A percentile compares a stretch with the other conserved stretches of the same genome.
These are phyloP conservation scores for Bubo scandiacus DNA, from an alignment of 2,113 vertebrate species.

Conservation along the genomic window DNA sequence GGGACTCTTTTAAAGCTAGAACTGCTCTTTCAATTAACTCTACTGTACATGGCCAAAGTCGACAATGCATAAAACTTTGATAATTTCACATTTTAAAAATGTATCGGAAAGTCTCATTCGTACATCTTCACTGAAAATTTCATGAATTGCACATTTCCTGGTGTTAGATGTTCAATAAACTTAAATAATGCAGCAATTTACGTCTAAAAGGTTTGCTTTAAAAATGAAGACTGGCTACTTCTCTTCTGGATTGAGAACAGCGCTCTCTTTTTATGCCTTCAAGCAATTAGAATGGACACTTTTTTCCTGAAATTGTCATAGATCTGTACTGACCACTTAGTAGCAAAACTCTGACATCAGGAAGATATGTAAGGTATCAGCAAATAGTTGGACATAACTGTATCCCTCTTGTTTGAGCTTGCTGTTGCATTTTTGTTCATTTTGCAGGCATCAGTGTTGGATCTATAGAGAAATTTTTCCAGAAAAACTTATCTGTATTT, in stretches of 20 bases:
- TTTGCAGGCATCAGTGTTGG: background rate
- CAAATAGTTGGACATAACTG: background rate
- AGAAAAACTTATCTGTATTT: background rate
- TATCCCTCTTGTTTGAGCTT: background rate
- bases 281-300: background rate
- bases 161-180: constrained; percentile 69
- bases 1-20: constrained; percentile 25
- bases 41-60: constrained; percentile 33
- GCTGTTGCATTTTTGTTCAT: background rate
- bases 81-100: constrained; percentile 68
- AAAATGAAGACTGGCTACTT: constrained; percentile 31
- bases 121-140: constrained; percentile 63
- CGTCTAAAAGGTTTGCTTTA: constrained; percentile 46
- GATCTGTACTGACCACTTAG: background rate
- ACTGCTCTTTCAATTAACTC: constrained; percentile 53
- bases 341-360: background rate
- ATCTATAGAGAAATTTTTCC: background rate
- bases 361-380: background rate
- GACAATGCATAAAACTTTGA: constrained; percentile 61
- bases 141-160: constrained; percentile 64
- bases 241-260: background rate
- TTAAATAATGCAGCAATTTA: constrained; percentile 71
- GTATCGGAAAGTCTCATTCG: constrained; percentile 36
- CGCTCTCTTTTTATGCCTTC: background rate
- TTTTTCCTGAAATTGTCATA: background rate